These are phyloP conservation scores for Melanotaenia boesemani DNA, from an alignment of 2,797 vertebrate species.

Conservation along the genomic window DNA sequence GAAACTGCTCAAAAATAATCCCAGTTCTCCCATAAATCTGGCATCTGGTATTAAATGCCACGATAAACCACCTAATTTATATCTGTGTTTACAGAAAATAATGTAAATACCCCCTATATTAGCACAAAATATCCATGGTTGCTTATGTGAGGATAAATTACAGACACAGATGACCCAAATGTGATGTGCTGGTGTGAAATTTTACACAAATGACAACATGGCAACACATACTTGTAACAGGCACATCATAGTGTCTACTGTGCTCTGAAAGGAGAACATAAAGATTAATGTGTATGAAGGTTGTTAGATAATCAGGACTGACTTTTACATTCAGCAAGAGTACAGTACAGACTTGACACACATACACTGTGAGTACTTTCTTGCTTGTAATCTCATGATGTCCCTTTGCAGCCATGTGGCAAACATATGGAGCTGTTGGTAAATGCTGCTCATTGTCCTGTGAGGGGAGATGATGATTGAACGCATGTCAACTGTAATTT, in stretches of 20 bases:
- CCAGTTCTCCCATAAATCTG: not conserved
- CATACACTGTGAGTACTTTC: constrained; percentile 23
- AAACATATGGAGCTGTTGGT: constrained; percentile 68
- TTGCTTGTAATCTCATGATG: constrained; percentile 44
- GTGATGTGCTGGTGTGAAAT: constrained; percentile 32
- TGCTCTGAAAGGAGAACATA: constrained; percentile 16
- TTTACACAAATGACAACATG: constrained; percentile 54
- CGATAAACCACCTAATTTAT: not conserved
- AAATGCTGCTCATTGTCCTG: constrained; percentile 70
- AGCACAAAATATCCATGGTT: not conserved
- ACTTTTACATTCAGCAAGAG: constrained; percentile 12
- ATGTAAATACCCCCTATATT: not conserved
- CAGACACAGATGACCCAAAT: constrained; percentile 8
- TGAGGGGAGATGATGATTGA: constrained; percentile 64
- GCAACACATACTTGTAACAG: constrained; percentile 9
- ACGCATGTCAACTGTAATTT: constrained; percentile 67
- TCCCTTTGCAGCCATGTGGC: constrained; percentile 61
- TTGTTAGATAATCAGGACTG: not conserved
- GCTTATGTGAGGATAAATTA: not conserved
- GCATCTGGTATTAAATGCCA: not conserved
- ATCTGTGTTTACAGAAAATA: not conserved
- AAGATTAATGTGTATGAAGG: not conserved
- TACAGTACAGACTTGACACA: constrained; percentile 20
- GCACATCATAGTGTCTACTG: constrained; percentile 10
- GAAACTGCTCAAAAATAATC: not conserved